These are phyloP conservation scores for Oostethus manadensis DNA, from an alignment of 2,113 vertebrate species.

Conservation along the genomic window DNA sequence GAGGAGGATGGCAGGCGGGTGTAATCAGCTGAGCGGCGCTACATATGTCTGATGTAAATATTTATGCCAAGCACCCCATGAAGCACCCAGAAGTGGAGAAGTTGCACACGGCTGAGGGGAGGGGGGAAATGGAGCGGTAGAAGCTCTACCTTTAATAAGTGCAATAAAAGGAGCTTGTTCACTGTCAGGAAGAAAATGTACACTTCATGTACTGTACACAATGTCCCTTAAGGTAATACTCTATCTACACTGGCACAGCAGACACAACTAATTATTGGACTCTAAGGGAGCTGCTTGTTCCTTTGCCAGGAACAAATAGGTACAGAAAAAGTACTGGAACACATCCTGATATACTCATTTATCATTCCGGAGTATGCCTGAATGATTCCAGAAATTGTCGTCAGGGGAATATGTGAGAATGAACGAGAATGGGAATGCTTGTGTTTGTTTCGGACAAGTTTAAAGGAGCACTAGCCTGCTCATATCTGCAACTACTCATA, in stretches of 20 bases:
- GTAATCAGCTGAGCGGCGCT: slow-evolving; percentile 21
- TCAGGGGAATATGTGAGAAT: too few relatives aligned
- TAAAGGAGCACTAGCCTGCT: neutral
- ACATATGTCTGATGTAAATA: slow-evolving; percentile 46
- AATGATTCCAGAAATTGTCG: too few relatives aligned
- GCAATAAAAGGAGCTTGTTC: neutral
- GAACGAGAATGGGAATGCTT: too few relatives aligned
- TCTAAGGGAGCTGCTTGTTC: neutral
- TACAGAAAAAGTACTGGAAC: neutral
- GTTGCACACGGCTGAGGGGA: slow-evolving; percentile 37
- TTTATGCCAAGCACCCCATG: slow-evolving; percentile 28
- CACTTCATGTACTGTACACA: neutral
- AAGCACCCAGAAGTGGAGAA: slow-evolving; percentile 1
- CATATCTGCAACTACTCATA: too few relatives aligned
- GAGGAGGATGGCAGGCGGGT: slow-evolving; percentile 9
- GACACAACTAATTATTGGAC: neutral
- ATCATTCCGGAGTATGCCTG: too few relatives aligned
- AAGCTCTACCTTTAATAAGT: slow-evolving; percentile 10
- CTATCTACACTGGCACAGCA: neutral
- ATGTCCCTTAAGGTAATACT: neutral
- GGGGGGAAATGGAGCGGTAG: slow-evolving; percentile 22
- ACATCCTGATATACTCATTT: too few relatives aligned
- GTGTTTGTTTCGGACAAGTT: neutral
- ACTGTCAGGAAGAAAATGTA: neutral
- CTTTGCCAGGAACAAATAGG: neutral